phyloP scores from a whole-genome alignment of 2,113 vertebrate genomes.

The Burhinus bistriatus region DNA sequence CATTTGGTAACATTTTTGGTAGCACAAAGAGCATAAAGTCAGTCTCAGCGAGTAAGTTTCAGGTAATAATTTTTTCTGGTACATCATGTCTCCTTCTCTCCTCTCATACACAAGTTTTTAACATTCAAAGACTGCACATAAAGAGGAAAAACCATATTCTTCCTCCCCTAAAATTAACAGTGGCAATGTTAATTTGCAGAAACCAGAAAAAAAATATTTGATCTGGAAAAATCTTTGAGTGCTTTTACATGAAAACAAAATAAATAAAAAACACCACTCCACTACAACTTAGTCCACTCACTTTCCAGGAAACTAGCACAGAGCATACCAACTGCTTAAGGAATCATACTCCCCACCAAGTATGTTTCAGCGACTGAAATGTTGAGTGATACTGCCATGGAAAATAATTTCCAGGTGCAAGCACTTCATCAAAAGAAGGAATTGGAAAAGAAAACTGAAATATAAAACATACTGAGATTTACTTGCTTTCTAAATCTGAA shows the following conservation, averaged over 20 bases:
- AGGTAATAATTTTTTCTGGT: neutral
- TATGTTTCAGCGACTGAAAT: neutral
- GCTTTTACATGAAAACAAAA: neutral
- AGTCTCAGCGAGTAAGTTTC: neutral
- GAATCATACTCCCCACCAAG: neutral
- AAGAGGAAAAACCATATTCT: neutral
- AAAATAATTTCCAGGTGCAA: neutral
- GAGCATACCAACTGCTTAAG: neutral
- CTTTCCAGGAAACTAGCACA: neutral
- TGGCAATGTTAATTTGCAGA: neutral
- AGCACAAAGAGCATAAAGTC: neutral
- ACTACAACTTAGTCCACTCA: neutral
- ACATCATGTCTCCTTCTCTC: neutral
- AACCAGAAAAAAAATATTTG: neutral
- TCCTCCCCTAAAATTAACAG: neutral
- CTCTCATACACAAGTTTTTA: neutral
- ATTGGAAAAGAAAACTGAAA: neutral
- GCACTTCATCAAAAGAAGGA: neutral
- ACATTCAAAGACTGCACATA: neutral
- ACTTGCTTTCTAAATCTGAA: neutral
- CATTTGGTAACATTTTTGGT: neutral
- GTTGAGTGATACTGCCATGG: neutral
- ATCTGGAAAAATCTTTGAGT: neutral
- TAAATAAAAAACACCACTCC: neutral
- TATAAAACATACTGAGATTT: neutral